A percentile compares a stretch with the other conserved stretches of the same genome.
These are phyloP conservation scores for Drosophila suboccidentalis DNA, from an alignment of 2,888 invertebrate species.

Conservation along the genomic window DNA sequence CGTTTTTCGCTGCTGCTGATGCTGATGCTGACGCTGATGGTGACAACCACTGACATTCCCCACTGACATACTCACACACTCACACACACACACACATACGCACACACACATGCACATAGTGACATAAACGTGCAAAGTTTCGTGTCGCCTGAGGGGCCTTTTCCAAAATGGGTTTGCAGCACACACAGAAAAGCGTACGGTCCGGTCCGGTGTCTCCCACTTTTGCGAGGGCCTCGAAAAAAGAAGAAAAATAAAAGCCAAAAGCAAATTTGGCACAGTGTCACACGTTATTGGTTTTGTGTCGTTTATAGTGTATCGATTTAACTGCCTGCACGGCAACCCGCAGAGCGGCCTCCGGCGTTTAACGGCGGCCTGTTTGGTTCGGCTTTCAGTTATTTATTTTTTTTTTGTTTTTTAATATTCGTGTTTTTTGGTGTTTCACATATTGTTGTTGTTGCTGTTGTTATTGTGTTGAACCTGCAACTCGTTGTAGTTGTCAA, in stretches of 20 bases:
- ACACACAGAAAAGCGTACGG: slow-evolving; percentile 3
- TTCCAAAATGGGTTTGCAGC: slow-evolving; percentile 34
- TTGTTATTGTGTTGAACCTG: slow-evolving; percentile 30
- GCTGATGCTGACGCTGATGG: slow-evolving; percentile 61
- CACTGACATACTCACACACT: slow-evolving; percentile 33
- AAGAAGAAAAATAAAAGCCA: slow-evolving; percentile 44
- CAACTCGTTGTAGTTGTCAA: slow-evolving; percentile 52
- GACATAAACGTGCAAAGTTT: slow-evolving; percentile 28
- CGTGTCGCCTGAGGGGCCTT: slow-evolving; percentile 28
- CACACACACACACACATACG: slow-evolving; percentile 9
- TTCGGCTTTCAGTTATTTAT: slow-evolving; percentile 12
- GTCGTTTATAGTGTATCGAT: slow-evolving; percentile 75
- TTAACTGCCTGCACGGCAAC: slow-evolving; percentile 60
- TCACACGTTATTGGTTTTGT: slow-evolving; percentile 70
- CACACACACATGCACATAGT: slow-evolving; percentile 2
- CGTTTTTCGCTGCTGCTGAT: slow-evolving; percentile 44
- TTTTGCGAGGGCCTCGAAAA: slow-evolving; percentile 6
- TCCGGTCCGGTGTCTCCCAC: not conserved
- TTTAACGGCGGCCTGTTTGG: slow-evolving; percentile 42
- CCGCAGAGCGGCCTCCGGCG: slow-evolving; percentile 31
- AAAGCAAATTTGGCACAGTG: slow-evolving; percentile 72
- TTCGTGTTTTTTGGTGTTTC: slow-evolving; percentile 5
- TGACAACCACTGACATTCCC: slow-evolving; percentile 74
- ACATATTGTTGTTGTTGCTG: slow-evolving; percentile 9
- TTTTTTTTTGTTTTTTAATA: not conserved